phyloP scores from a whole-genome alignment of 2,797 vertebrate genomes.

The Pteropus rufus region DNA sequence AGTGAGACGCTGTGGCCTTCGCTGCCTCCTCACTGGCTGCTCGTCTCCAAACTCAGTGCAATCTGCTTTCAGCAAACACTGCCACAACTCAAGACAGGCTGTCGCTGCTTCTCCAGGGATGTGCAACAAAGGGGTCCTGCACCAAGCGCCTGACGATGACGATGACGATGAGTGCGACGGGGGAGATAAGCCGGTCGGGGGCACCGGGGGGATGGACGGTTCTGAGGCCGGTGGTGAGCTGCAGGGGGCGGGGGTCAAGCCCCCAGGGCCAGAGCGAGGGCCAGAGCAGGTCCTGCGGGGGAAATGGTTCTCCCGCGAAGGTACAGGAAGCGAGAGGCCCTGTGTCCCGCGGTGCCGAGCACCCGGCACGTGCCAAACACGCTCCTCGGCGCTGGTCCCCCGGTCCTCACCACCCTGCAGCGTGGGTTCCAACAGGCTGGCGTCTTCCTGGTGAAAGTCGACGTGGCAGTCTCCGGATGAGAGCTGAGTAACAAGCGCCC shows the following conservation, averaged over 20 bases:
- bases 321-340: not conserved
- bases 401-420: no score
- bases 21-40: not conserved
- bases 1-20: no score
- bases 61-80: not conserved
- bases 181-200: not conserved
- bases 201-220: rapidly evolving
- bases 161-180: not conserved
- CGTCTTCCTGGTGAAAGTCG: not conserved
- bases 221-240: not conserved
- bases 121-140: not conserved
- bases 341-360: not conserved
- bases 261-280: no score
- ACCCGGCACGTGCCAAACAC: not conserved
- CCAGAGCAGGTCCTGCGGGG: not conserved
- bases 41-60: not conserved
- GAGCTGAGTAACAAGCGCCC: not conserved
- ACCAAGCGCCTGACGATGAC: not conserved
- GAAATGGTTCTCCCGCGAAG: not conserved
- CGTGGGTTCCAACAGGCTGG: not conserved
- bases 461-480: not conserved
- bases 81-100: not conserved
- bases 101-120: not conserved
- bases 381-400: not conserved
- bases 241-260: not conserved